Evolutionary conservation across 2,797 vertebrate species (phyloP).

Genomic region (Tragopan temminckii): DNA sequence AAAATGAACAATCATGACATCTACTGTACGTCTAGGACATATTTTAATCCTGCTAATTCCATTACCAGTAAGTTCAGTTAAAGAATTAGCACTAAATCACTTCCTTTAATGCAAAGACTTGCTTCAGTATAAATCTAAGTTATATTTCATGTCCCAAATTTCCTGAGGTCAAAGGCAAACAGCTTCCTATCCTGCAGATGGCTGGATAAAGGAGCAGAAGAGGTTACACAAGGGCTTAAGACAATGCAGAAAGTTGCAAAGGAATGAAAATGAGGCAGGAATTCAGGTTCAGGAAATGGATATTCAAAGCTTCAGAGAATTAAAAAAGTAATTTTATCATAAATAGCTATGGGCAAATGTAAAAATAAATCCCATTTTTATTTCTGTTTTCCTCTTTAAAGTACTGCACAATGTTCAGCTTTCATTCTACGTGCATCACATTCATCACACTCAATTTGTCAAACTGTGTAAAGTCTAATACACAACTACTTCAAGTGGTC

Average conservation of each 20-base stretch:
- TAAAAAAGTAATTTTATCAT: background rate
- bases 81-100: background rate
- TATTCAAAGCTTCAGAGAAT: background rate
- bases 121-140: slow-evolving; percentile 3
- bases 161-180: slow-evolving; percentile 13
- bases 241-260: background rate
- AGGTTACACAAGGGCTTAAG: background rate
- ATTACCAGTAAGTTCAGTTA: background rate
- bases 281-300: background rate
- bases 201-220: background rate
- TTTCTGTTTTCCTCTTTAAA: background rate
- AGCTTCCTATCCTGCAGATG: background rate
- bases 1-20: background rate
- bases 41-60: background rate
- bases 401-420: background rate
- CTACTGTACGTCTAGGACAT: background rate
- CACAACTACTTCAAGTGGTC: background rate
- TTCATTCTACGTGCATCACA: background rate
- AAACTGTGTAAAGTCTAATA: background rate
- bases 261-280: background rate
- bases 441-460: background rate
- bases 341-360: background rate
- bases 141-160: background rate
- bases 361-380: background rate
- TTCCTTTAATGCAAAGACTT: background rate